phyloP scores from a whole-genome alignment of 2,797 vertebrate genomes.

The Karalla daura region DNA sequence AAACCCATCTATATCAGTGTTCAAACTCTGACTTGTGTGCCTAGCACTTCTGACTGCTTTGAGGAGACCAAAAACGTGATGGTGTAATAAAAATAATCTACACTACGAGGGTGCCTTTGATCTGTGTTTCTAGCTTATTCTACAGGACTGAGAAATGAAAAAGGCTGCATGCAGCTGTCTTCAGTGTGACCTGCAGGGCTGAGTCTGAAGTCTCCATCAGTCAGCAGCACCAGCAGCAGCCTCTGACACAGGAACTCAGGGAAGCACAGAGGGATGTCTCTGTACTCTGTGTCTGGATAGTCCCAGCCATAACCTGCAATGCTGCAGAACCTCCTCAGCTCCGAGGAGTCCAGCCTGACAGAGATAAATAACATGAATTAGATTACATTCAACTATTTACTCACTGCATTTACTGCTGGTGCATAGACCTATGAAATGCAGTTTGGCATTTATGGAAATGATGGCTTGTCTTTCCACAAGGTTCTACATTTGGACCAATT shows the following conservation, averaged over 20 bases:
- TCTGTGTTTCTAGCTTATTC: no score
- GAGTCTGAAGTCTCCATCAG: constrained; percentile 65
- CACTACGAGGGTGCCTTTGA: no score
- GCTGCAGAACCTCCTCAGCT: constrained; percentile 76
- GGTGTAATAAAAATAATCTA: no score
- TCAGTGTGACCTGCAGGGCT: constrained; percentile 70
- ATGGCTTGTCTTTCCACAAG: no score
- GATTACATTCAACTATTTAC: no score
- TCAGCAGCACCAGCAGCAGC: constrained; percentile 68
- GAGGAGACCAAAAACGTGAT: no score
- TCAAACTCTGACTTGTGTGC: no score
- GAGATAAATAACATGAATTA: background rate
- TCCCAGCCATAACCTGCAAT: constrained; percentile 81
- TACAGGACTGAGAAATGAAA: background rate
- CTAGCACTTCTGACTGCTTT: no score
- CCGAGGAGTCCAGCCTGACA: constrained; percentile 53
- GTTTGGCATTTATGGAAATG: no score
- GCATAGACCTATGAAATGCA: no score
- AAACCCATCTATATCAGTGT: background rate
- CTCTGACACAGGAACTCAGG: constrained; percentile 67
- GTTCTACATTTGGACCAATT: no score
- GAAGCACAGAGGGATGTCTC: constrained; percentile 79
- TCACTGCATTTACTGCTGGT: no score
- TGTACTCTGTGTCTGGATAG: constrained; percentile 79
- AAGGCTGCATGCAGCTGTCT: background rate